These are phyloP conservation scores for Galago senegalensis DNA, from an alignment of 2,797 vertebrate genomes.

Conservation along the genomic window DNA sequence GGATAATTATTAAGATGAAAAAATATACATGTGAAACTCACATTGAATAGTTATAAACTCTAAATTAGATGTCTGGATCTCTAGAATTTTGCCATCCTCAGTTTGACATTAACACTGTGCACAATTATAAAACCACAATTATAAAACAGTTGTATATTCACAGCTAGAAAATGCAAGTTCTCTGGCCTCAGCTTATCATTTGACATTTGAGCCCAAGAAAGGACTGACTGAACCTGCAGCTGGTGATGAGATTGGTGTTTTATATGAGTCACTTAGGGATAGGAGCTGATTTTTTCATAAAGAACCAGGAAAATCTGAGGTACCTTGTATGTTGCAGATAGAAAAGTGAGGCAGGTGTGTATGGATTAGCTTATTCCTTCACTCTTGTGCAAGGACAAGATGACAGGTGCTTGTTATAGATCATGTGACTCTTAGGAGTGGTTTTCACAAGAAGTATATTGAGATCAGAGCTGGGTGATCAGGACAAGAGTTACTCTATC, in stretches of 20 bases:
- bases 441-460: background rate
- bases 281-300: background rate
- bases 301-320: background rate
- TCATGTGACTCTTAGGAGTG: background rate
- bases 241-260: background rate
- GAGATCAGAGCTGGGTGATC: background rate
- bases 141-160: background rate
- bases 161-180: background rate
- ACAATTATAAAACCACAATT: background rate
- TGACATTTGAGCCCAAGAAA: background rate
- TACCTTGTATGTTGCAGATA: background rate
- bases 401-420: background rate
- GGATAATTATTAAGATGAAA: slow-evolving; percentile 32
- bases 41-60: background rate
- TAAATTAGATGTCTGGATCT: background rate
- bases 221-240: background rate
- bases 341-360: background rate
- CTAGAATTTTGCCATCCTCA: background rate
- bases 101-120: background rate
- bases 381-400: background rate
- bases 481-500: too few species aligned
- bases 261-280: background rate
- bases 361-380: background rate
- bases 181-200: background rate
- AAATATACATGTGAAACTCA: background rate